These are phyloP conservation scores for Pollenia amentaria DNA, from an alignment of 2,888 invertebrate genomes.

Conservation along the genomic window DNA sequence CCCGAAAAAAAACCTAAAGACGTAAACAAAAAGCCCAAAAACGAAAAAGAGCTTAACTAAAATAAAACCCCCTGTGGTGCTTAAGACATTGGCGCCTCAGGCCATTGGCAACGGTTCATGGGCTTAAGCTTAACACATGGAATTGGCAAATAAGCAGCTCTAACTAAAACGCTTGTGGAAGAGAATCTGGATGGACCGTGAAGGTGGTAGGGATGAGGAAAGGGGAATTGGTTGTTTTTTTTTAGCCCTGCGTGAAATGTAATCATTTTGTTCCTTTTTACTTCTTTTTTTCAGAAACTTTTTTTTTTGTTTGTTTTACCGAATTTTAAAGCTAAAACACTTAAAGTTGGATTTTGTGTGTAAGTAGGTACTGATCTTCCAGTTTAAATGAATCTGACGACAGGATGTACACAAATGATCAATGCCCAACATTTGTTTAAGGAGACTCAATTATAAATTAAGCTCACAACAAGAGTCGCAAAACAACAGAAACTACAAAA, in stretches of 20 bases:
- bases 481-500: constrained; percentile 23
- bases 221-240: constrained; percentile 28
- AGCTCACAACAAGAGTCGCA: constrained; percentile 75
- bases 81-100: constrained; percentile 82
- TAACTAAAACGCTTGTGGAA: constrained; percentile 8
- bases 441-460: constrained; percentile 82
- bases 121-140: constrained; percentile 69
- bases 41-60: constrained; percentile 50
- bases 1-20: constrained; percentile 70
- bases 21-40: constrained; percentile 19
- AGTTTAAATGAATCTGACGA: constrained; percentile 83
- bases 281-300: background rate
- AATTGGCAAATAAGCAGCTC: background rate
- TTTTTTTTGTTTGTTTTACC: constrained; percentile 47
- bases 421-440: constrained; percentile 78
- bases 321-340: constrained; percentile 53
- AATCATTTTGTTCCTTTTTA: constrained; percentile 66
- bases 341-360: constrained; percentile 36
- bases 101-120: constrained; percentile 72
- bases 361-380: constrained; percentile 73
- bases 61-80: constrained; percentile 79
- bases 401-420: constrained; percentile 81
- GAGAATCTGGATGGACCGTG: constrained; percentile 38
- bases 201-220: constrained; percentile 19
- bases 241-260: constrained; percentile 75